phyloP scores from a whole-genome alignment of 2,113 vertebrate genomes.

The Sprattus sprattus region DNA sequence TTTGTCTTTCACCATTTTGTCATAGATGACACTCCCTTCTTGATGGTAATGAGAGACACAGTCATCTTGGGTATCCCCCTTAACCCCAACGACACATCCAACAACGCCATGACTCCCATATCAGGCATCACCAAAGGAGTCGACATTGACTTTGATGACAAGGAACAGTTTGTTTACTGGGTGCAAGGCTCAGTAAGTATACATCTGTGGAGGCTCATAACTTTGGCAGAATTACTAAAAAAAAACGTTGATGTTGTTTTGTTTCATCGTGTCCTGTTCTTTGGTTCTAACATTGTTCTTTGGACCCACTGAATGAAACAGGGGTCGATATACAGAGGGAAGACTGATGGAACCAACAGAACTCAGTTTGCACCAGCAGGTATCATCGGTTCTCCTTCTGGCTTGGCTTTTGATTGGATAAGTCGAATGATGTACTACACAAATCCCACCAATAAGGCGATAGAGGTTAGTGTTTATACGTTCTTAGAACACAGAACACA shows the following conservation, averaged over 20 bases:
- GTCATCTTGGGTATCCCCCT: conserved; percentile 70
- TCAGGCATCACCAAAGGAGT: conserved; percentile 61
- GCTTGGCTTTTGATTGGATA: conserved; percentile 74
- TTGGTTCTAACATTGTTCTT: not conserved
- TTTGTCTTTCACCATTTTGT: not conserved
- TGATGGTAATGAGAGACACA: conserved; percentile 68
- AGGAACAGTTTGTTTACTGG: conserved; percentile 69
- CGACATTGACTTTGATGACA: conserved; percentile 72
- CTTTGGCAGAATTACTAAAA: not conserved
- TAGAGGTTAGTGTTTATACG: conserved; percentile 60
- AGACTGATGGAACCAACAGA: conserved; percentile 65
- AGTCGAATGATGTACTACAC: conserved; percentile 69
- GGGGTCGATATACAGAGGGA: conserved; percentile 69
- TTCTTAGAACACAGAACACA: not conserved
- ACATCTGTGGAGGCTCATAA: not conserved
- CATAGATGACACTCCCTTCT: conserved; percentile 58
- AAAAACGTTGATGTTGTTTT: no score
- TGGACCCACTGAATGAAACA: conserved; percentile 32
- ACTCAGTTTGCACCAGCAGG: conserved; percentile 70
- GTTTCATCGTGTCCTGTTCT: no score
- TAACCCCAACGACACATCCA: conserved; percentile 63
- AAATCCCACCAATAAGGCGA: conserved; percentile 62
- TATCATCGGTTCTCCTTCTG: conserved; percentile 63
- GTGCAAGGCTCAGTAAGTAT: conserved; percentile 62
- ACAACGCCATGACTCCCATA: conserved; percentile 70